Conservation (phyloP, 2,888 invertebrate species). For the Drosophila nr. medialis region DNA sequence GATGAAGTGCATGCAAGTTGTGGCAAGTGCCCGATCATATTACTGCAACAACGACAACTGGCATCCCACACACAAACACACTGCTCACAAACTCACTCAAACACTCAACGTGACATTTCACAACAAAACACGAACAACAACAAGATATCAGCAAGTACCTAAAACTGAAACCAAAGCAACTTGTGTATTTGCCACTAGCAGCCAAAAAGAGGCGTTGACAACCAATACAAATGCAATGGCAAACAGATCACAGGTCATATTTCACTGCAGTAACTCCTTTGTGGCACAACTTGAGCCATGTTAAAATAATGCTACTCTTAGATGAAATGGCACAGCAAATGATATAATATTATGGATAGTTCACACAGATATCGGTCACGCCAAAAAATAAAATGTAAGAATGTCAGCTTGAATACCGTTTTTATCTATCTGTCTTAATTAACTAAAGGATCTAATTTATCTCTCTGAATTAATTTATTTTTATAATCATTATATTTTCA, state of each 20-base stretch:
- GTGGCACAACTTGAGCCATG: not conserved
- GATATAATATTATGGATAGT: not conserved
- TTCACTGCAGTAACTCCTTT: conserved; percentile 23
- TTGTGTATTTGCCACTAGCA: conserved; percentile 46
- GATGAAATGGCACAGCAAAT: conserved; percentile 1
- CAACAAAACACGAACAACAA: conserved; percentile 63
- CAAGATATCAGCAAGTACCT: conserved; percentile 9
- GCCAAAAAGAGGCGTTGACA: conserved; percentile 60
- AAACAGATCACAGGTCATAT: conserved; percentile 47
- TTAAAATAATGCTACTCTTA: not conserved
- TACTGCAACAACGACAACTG: conserved; percentile 38
- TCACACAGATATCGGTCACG: not conserved
- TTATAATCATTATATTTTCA: not conserved
- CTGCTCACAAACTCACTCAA: conserved; percentile 1
- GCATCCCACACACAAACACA: conserved; percentile 17
- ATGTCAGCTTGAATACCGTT: not conserved
- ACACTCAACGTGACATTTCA: conserved; percentile 57
- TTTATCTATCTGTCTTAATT: not conserved
- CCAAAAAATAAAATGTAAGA: not conserved
- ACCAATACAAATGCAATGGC: conserved; percentile 29
- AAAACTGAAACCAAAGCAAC: conserved; percentile 46
- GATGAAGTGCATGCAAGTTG: conserved; percentile 9
- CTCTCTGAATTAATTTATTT: not conserved
- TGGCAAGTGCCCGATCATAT: conserved; percentile 43
- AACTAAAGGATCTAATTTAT: not conserved